Conservation (phyloP, 2,797 vertebrate genomes). For the Platalea minor region DNA sequence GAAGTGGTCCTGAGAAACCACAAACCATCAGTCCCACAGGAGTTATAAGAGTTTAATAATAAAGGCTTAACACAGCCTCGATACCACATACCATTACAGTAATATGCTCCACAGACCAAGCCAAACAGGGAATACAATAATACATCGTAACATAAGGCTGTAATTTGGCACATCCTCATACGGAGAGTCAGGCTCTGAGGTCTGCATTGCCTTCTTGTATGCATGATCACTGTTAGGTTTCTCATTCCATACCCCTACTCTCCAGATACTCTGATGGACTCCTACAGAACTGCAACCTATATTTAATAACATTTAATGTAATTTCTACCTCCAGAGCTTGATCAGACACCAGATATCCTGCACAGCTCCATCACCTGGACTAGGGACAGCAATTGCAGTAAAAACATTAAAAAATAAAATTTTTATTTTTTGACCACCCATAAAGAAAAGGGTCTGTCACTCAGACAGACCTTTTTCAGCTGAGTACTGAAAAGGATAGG, state of each 20-base stretch:
- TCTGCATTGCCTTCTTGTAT: not conserved
- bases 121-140: constrained; percentile 16
- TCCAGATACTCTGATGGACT: not conserved
- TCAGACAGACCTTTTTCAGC: not conserved
- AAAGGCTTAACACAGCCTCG: constrained; percentile 42
- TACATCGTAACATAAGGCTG: not conserved
- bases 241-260: not conserved
- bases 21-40: constrained; percentile 43
- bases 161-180: not conserved
- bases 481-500: not conserved
- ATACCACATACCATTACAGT: constrained; percentile 34
- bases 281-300: not conserved
- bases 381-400: not conserved
- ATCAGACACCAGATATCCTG: not conserved
- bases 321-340: not conserved
- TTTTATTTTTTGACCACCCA: not conserved
- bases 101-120: constrained; percentile 17
- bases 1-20: constrained; percentile 65
- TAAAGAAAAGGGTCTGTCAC: not conserved
- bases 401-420: not conserved
- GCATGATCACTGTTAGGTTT: not conserved
- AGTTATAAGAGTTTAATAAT: constrained; percentile 60
- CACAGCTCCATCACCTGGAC: not conserved
- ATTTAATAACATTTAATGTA: not conserved
- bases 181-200: not conserved